Percentiles rank a stretch among this genome's conserved stretches.
Evolutionary conservation across 2,888 invertebrate species (phyloP).

Genomic region (Heliconius charithonia): DNA sequence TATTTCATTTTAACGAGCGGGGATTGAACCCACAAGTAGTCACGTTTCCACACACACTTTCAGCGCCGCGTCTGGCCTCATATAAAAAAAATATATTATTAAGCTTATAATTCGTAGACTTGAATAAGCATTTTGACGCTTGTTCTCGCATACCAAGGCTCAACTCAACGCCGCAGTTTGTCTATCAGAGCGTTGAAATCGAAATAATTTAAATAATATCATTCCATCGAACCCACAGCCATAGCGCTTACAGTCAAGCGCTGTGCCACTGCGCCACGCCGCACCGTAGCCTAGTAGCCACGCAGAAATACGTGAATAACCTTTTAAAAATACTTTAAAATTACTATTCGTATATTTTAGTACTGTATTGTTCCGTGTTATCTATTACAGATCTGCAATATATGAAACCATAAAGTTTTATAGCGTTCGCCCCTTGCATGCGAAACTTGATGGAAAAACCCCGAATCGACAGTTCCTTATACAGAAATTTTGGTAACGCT

Average conservation of each 20-base stretch:
- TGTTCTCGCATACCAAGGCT: too few relatives aligned
- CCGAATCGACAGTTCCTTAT: background rate
- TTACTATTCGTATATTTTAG: background rate
- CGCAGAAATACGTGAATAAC: background rate
- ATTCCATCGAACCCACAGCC: background rate
- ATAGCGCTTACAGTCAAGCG: too few relatives aligned
- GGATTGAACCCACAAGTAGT: background rate
- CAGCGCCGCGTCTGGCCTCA: too few relatives aligned
- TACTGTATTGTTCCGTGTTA: conserved; percentile 13
- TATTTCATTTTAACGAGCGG: background rate
- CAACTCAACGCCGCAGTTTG: too few relatives aligned
- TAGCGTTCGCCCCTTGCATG: conserved; percentile 13
- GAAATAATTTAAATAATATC: background rate
- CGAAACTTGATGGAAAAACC: conserved; percentile 11
- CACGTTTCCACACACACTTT: too few relatives aligned
- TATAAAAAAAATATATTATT: too few relatives aligned
- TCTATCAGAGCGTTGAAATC: too few relatives aligned
- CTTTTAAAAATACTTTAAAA: background rate
- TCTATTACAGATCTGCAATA: conserved; percentile 2
- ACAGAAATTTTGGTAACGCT: conserved; percentile 10
- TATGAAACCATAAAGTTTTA: conserved; percentile 15
- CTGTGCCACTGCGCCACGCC: too few relatives aligned
- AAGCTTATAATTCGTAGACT: too few relatives aligned
- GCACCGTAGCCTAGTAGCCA: too few relatives aligned
- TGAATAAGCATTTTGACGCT: too few relatives aligned